Evolutionary conservation across 2,797 vertebrate genomes (phyloP).

Genomic region (Microhierax caerulescens): DNA sequence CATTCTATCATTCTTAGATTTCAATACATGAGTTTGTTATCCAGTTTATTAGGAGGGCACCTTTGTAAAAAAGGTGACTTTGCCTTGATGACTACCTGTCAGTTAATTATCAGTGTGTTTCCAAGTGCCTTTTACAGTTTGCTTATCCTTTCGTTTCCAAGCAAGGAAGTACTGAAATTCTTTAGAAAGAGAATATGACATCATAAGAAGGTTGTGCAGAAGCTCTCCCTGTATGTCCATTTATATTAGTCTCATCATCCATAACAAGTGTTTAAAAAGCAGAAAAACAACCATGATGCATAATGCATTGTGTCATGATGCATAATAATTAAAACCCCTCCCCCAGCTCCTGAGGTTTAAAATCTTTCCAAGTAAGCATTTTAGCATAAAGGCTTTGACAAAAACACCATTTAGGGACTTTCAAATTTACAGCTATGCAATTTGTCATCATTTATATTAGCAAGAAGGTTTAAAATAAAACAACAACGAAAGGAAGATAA

Average conservation of each 20-base stretch:
- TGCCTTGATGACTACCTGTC: conserved; percentile 2
- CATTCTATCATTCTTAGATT: background rate
- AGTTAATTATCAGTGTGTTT: conserved; percentile 28
- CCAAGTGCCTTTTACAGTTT: background rate
- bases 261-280: conserved; percentile 71
- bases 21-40: background rate
- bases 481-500: background rate
- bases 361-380: conserved; percentile 73
- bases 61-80: background rate
- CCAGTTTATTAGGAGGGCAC: background rate
- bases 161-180: background rate
- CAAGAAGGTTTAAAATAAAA: conserved; percentile 69
- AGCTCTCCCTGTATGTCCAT: conserved; percentile 42
- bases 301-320: conserved; percentile 70
- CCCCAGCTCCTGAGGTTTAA: conserved; percentile 56
- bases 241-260: conserved; percentile 68
- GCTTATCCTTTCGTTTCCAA: background rate
- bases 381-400: conserved; percentile 74
- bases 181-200: conserved; percentile 52
- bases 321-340: conserved; percentile 70
- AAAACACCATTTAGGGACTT: conserved; percentile 78
- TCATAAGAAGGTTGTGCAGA: conserved; percentile 45
- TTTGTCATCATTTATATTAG: conserved; percentile 93
- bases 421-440: conserved; percentile 88
- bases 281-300: conserved; percentile 71